These are phyloP conservation scores for Triplophysa bombifrons DNA, from an alignment of 2,797 vertebrate genomes.

Conservation along the genomic window DNA sequence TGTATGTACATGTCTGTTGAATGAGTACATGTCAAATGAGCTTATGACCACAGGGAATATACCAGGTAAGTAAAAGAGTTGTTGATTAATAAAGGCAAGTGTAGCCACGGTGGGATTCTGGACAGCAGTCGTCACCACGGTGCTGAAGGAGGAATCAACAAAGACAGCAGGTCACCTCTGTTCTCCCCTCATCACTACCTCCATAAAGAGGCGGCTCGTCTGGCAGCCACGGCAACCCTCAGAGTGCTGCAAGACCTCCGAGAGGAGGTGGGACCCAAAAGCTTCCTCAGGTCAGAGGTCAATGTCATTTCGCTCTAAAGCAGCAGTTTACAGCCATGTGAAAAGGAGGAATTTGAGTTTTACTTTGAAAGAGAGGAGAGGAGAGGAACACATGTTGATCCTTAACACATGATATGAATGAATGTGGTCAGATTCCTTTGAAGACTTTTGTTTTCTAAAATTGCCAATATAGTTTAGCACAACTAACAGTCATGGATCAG, in stretches of 20 bases:
- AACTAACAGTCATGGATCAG: too few relatives aligned
- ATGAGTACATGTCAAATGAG: not conserved
- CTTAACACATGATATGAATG: too few relatives aligned
- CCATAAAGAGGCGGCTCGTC: constrained; percentile 75
- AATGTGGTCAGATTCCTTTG: too few relatives aligned
- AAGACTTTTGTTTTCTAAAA: too few relatives aligned
- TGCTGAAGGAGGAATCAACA: constrained; percentile 87
- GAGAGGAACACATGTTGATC: not conserved
- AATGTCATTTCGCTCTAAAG: constrained; percentile 21
- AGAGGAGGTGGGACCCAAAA: constrained; percentile 73
- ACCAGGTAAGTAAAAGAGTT: not conserved
- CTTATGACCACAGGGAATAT: not conserved
- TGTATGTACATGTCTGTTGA: not conserved
- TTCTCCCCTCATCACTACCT: constrained; percentile 88
- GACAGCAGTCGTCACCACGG: constrained; percentile 78
- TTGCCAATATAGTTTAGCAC: too few relatives aligned
- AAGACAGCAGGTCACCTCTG: constrained; percentile 82
- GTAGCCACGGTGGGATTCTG: constrained; percentile 85
- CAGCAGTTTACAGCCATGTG: constrained; percentile 4
- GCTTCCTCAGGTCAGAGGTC: constrained; percentile 78
- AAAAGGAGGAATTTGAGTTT: not conserved
- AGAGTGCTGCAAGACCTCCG: constrained; percentile 78
- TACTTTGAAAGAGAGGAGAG: not conserved
- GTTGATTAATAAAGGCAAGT: constrained; percentile 77
- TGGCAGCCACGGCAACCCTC: constrained; percentile 81